Percentiles rank a stretch among this genome's conserved stretches.
Conservation (phyloP, 2,888 invertebrate genomes). For the Odontocerum albicorne region DNA sequence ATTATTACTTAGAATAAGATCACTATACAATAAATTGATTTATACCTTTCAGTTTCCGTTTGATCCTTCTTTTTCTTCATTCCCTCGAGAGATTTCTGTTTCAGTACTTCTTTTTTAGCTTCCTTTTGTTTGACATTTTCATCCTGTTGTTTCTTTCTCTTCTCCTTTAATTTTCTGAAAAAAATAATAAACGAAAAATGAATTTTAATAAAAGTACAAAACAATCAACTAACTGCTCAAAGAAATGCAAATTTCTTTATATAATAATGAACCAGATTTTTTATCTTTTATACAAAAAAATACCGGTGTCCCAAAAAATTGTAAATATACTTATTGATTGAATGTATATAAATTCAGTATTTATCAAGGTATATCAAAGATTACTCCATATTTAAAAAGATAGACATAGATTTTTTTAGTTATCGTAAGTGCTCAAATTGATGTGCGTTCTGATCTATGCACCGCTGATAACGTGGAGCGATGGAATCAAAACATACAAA, state of each 20-base stretch:
- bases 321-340: too few species aligned
- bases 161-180: constrained; percentile 70
- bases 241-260: neutral
- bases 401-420: too few species aligned
- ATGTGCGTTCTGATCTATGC: too few species aligned
- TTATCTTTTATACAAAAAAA: too few species aligned
- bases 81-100: constrained; percentile 69
- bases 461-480: too few species aligned
- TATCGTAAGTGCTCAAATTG: too few species aligned
- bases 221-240: neutral
- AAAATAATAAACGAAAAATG: constrained; percentile 29
- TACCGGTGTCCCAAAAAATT: too few species aligned
- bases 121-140: constrained; percentile 72
- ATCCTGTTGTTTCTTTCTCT: constrained; percentile 74
- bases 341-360: too few species aligned
- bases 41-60: constrained; percentile 53
- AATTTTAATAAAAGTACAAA: constrained; percentile 21
- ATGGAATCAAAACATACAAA: too few species aligned
- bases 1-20: too few species aligned
- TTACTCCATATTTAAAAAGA: too few species aligned
- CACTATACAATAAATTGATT: neutral
- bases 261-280: neutral
- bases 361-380: too few species aligned
- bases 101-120: constrained; percentile 61
- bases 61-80: constrained; percentile 61